A percentile compares a stretch with the other conserved stretches of the same genome.
Conservation (phyloP, 2,797 vertebrate species). For the Microcaecilia unicolor region DNA sequence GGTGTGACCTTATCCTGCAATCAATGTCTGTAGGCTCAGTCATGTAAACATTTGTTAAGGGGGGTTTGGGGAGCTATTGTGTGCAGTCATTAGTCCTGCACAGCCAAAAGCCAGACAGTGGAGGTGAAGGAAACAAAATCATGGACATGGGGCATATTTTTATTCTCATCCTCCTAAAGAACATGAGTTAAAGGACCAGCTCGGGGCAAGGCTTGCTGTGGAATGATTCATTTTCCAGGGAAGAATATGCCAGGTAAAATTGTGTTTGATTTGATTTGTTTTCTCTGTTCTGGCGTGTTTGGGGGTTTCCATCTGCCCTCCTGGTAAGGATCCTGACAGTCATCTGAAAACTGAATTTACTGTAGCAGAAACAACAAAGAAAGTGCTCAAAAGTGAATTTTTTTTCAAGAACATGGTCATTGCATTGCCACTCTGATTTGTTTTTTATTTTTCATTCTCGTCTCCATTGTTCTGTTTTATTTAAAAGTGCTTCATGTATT, state of each 20-base stretch:
- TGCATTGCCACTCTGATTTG: too few species aligned
- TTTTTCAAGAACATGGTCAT: too few species aligned
- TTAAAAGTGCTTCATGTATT: too few species aligned
- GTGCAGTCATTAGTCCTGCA: conserved; percentile 15
- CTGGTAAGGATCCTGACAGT: too few species aligned
- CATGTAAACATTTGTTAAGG: conserved; percentile 49
- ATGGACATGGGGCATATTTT: neutral
- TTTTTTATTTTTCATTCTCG: too few species aligned
- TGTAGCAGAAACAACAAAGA: too few species aligned
- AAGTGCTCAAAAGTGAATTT: too few species aligned
- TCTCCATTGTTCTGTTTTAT: too few species aligned
- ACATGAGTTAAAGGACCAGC: neutral
- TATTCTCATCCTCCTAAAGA: neutral
- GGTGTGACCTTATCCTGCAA: conserved; percentile 45
- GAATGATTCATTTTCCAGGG: conserved; percentile 45
- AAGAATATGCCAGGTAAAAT: conserved; percentile 57
- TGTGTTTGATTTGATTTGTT: too few species aligned
- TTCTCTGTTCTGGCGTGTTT: too few species aligned
- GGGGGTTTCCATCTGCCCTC: too few species aligned
- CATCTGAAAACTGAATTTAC: too few species aligned
- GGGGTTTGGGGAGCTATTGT: conserved; percentile 37
- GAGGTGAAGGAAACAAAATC: conserved; percentile 1
- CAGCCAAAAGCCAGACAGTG: neutral
- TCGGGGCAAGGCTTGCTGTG: conserved; percentile 11
- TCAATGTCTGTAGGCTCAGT: conserved; percentile 65